Evolutionary conservation across 2,113 vertebrate genomes (phyloP).

Genomic region (Burhinus bistriatus): DNA sequence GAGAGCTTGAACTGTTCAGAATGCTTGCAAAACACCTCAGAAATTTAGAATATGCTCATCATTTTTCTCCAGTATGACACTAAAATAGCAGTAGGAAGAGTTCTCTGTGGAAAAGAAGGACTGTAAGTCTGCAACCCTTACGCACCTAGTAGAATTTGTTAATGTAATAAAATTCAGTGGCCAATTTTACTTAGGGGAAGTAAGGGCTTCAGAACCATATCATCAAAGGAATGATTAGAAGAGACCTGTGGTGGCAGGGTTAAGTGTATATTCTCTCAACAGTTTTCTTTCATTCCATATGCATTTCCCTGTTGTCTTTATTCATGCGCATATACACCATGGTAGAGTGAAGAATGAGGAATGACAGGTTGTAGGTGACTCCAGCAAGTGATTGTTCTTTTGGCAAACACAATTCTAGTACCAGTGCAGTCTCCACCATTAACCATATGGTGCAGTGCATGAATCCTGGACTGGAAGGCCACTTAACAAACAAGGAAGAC

Average conservation of each 20-base stretch:
- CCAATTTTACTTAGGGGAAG: not conserved
- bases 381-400: constrained; percentile 42
- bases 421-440: not conserved
- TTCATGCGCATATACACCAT: not conserved
- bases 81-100: not conserved
- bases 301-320: constrained; percentile 23
- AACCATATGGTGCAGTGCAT: not conserved
- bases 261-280: not conserved
- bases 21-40: not conserved
- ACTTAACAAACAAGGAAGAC: not conserved
- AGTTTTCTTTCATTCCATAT: constrained; percentile 30
- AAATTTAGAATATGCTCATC: not conserved
- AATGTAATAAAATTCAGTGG: not conserved
- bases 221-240: not conserved
- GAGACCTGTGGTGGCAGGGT: not conserved
- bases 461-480: not conserved
- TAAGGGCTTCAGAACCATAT: not conserved
- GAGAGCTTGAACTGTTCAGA: not conserved
- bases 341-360: not conserved
- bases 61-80: not conserved
- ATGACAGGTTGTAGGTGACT: not conserved
- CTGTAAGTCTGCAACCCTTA: not conserved
- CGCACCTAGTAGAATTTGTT: not conserved
- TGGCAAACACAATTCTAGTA: constrained; percentile 2
- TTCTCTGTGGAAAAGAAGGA: not conserved